Percentiles rank a stretch among this genome's conserved stretches.
Conservation (phyloP, 2,113 vertebrate genomes). For the Eonycteris spelaea region DNA sequence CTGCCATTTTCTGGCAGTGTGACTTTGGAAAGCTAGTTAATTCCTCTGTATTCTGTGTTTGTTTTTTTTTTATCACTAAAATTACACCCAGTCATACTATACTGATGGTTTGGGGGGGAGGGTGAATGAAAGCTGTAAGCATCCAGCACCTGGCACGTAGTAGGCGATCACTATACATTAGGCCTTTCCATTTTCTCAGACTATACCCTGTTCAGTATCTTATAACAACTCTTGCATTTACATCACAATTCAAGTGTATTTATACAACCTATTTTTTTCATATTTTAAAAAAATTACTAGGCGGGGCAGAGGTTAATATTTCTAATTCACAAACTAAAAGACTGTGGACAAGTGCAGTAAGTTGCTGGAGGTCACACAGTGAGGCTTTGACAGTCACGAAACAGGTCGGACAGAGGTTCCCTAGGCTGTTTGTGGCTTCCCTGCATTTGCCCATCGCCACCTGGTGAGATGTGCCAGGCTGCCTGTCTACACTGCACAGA, state of each 20-base stretch:
- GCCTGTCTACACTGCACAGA: not conserved
- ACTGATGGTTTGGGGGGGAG: not conserved
- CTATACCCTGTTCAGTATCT: not conserved
- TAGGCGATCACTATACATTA: not conserved
- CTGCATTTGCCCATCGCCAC: not conserved
- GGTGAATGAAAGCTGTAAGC: not conserved
- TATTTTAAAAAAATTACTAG: not conserved
- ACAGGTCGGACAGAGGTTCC: not conserved
- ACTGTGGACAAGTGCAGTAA: not conserved
- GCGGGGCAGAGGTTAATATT: not conserved
- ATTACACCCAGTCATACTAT: not conserved
- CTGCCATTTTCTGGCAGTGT: not conserved
- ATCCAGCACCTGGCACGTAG: not conserved
- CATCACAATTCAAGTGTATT: not conserved
- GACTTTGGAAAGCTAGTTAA: not conserved
- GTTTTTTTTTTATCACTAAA: not conserved
- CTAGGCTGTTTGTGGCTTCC: not conserved
- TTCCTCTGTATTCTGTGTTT: not conserved
- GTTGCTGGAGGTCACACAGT: not conserved
- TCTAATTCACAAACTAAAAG: not conserved
- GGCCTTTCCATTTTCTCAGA: not conserved
- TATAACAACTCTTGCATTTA: not conserved
- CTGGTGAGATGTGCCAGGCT: not conserved
- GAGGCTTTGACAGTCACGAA: not conserved
- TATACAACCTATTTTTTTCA: not conserved